phyloP scores from a whole-genome alignment of 2,888 invertebrate species.

The Galerucella pusilla region DNA sequence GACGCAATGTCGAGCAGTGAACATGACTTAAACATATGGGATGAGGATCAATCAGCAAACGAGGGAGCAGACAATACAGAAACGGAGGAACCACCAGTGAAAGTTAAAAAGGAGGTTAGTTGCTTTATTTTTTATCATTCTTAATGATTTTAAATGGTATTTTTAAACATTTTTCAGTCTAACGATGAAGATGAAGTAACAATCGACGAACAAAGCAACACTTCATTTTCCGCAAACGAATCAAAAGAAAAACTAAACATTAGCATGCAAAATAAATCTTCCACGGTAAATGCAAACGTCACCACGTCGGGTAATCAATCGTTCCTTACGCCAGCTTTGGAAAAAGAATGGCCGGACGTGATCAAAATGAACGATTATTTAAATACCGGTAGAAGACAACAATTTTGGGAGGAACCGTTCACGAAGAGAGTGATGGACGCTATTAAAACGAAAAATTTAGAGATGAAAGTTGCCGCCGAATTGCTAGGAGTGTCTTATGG shows the following conservation, averaged over 20 bases:
- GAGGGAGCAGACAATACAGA: constrained; percentile 57
- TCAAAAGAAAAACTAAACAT: constrained; percentile 37
- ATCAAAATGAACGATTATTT: constrained; percentile 89
- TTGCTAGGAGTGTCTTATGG: constrained; percentile 91
- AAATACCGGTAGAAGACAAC: constrained; percentile 85
- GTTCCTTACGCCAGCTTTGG: constrained; percentile 61
- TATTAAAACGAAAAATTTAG: constrained; percentile 88
- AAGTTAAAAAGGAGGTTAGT: constrained; percentile 59
- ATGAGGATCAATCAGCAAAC: constrained; percentile 60
- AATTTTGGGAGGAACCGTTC: constrained; percentile 94
- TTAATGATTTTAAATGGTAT: not conserved
- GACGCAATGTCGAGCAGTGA: constrained; percentile 64
- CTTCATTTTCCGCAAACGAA: constrained; percentile 51
- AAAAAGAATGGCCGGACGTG: constrained; percentile 73
- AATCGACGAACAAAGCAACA: constrained; percentile 54
- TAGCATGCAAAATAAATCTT: constrained; percentile 54
- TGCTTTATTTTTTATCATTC: no score
- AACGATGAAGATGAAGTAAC: constrained; percentile 53
- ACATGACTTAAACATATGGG: constrained; percentile 63
- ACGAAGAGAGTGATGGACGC: constrained; percentile 90
- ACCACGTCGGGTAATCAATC: constrained; percentile 56
- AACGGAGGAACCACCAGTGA: constrained; percentile 56
- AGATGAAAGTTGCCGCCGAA: constrained; percentile 94
- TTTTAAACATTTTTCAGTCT: constrained; percentile 37
- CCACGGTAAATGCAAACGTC: constrained; percentile 46